A percentile compares a stretch with the other conserved stretches of the same genome.
These are phyloP conservation scores for Mus pahari DNA, from an alignment of 2,113 vertebrate genomes.

Conservation along the genomic window DNA sequence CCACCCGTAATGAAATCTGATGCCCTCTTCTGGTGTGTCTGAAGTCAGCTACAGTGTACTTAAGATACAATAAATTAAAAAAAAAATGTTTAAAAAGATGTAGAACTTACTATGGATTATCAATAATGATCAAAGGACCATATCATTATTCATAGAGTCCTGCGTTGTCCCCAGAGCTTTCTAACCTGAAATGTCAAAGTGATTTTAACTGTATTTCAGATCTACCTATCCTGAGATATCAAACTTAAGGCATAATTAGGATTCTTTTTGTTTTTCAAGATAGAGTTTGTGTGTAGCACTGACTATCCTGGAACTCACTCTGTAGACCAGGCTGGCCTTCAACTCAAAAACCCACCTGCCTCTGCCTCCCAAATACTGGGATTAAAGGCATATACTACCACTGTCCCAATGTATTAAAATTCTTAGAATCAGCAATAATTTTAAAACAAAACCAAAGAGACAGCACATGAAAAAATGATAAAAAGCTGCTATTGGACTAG, in stretches of 20 bases:
- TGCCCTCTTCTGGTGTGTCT: no score
- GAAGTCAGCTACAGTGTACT: no score
- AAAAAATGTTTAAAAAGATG: neutral
- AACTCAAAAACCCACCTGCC: neutral
- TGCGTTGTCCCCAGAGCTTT: neutral
- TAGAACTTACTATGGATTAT: neutral
- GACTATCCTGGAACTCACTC: neutral
- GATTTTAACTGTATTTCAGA: neutral
- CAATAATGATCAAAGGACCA: neutral
- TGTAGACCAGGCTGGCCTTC: neutral
- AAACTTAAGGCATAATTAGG: neutral
- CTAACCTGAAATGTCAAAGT: neutral
- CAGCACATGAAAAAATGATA: neutral
- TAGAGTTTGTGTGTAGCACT: neutral
- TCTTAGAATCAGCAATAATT: neutral
- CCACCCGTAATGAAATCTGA: no score
- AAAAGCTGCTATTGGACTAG: neutral
- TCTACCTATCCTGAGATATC: neutral
- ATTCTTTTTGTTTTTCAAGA: neutral
- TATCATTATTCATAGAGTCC: neutral
- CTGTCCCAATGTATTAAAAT: neutral
- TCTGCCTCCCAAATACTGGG: neutral
- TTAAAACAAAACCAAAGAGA: neutral
- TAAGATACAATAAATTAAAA: no score
- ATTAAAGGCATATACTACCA: neutral